These are phyloP conservation scores for Xylocopa sonorina DNA, from an alignment of 1,140 invertebrate species.

Conservation along the genomic window DNA sequence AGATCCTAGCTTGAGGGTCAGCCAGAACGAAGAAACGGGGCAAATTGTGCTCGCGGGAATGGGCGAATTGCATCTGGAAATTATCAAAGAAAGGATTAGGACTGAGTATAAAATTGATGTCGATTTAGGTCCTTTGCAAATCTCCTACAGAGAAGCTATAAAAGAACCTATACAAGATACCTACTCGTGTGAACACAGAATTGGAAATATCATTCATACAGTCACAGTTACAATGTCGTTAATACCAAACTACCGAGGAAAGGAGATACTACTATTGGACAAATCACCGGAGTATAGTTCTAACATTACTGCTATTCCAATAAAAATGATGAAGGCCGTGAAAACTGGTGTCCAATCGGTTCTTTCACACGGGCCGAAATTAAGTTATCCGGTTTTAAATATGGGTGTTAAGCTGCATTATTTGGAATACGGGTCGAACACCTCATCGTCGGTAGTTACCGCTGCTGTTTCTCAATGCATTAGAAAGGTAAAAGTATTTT, in stretches of 20 bases:
- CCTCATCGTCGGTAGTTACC: conserved; percentile 89
- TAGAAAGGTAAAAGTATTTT: conserved; percentile 83
- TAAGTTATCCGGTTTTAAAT: conserved; percentile 88
- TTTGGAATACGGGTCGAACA: conserved; percentile 87
- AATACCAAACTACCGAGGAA: conserved; percentile 76
- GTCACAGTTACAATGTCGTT: conserved; percentile 85
- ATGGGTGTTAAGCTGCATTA: conserved; percentile 89
- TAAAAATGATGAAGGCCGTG: conserved; percentile 84
- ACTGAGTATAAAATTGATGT: conserved; percentile 96
- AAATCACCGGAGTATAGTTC: conserved; percentile 85
- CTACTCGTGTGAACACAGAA: conserved; percentile 85
- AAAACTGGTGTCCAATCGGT: conserved; percentile 85
- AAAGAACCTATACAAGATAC: conserved; percentile 81
- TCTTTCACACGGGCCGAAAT: conserved; percentile 87
- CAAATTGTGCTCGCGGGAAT: conserved; percentile 95
- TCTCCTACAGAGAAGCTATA: conserved; percentile 94
- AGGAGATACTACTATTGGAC: conserved; percentile 83
- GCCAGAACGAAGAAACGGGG: conserved; percentile 88
- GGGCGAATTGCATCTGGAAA: conserved; percentile 98
- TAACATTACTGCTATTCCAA: conserved; percentile 85
- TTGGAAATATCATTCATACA: conserved; percentile 84
- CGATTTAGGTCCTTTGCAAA: conserved; percentile 96
- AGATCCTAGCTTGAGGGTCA: conserved; percentile 95
- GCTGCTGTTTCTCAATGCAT: conserved; percentile 91
- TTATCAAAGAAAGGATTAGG: conserved; percentile 93